Base-by-base conservation (phyloP, 2,113 vertebrate genomes). In the Hippocampus guttulatus region DNA sequence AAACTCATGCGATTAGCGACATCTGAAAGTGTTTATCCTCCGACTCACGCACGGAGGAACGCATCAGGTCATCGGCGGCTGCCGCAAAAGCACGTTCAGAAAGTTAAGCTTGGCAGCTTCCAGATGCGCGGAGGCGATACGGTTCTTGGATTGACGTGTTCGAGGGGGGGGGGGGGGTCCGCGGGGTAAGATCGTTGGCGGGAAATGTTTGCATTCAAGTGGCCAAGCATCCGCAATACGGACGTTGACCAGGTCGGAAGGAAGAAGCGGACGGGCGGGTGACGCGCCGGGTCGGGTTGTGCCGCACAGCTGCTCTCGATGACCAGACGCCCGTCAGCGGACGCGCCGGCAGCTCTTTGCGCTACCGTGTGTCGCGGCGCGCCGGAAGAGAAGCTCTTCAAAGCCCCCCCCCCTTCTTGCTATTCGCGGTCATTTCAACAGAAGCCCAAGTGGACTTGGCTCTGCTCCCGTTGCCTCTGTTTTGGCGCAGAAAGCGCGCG, bases 11-110 rank as follows among this genome's bases (percentile, higher is more conserved):
- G 77, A 82, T 80, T 80, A 81, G 67, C 70, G 66, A 79, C 86
- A 90, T 90, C 84, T 86, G 81, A 78, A 85, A 87, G 81, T 78
- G 27, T 83, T 87, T 85, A 82, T 79, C 73, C 33, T n/a, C 14
- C 14, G 5, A 68, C 68, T 79, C 45, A 51, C 64, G 77, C 47
- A 30, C 58, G 61, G 75, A 60, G 64, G 75, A 71, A 75, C 71
- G 74, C 72, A 74, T 75, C 76, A 21, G 81, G 73, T 78, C 63
- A 66, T 61, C 65, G n/a, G 41, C 58, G 72, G 21, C 15, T 63
- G 6, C 63, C 40, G n/a, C 63, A 23, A 64, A 64, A 21, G 11
- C 27, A 16, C 40, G 8, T 25, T 41, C 10, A 45, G 21, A 43
- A 43, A n/a, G 8, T 54, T 40, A 33, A 11, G 16, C 20, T 43